Percentiles rank a stretch among this genome's conserved stretches.
phyloP scores from a whole-genome alignment of 2,888 invertebrate species.

The Gari tellinella region DNA sequence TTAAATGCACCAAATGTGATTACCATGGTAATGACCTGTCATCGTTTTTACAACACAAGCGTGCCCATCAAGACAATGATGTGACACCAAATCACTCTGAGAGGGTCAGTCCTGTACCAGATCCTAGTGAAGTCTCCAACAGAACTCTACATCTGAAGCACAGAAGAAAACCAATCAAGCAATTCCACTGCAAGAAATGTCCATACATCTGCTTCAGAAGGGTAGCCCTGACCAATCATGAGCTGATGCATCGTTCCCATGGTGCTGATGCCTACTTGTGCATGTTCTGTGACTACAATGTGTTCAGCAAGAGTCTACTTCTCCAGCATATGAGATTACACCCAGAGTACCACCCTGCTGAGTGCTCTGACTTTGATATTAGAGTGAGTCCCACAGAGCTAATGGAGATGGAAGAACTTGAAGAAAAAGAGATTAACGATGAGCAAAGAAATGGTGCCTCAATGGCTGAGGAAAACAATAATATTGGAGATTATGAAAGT shows the following conservation, averaged over 20 bases:
- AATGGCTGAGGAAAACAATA: constrained; percentile 48
- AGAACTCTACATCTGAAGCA: constrained; percentile 70
- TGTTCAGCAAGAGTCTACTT: constrained; percentile 70
- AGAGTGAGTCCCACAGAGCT: constrained; percentile 48
- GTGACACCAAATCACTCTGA: constrained; percentile 6
- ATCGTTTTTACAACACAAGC: constrained; percentile 78
- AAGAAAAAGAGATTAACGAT: constrained; percentile 49
- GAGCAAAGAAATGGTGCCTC: constrained; percentile 37
- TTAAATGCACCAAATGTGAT: constrained; percentile 78
- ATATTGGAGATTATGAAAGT: constrained; percentile 56
- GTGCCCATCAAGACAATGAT: constrained; percentile 63
- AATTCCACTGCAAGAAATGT: constrained; percentile 77
- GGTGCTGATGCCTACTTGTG: constrained; percentile 70
- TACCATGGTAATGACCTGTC: constrained; percentile 77
- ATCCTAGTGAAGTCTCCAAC: constrained; percentile 61
- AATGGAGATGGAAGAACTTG: constrained; percentile 57
- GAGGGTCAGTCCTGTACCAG: constrained; percentile 27
- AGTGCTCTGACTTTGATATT: constrained; percentile 63
- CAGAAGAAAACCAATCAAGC: constrained; percentile 75
- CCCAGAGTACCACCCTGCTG: constrained; percentile 73
- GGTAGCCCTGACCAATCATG: constrained; percentile 71
- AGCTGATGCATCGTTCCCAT: constrained; percentile 71
- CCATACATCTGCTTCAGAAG: constrained; percentile 75
- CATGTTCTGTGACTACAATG: constrained; percentile 76
- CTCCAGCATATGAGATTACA: constrained; percentile 77